These are phyloP conservation scores for Marcusenius ussheri DNA, from an alignment of 2,113 vertebrate species.

Conservation along the genomic window DNA sequence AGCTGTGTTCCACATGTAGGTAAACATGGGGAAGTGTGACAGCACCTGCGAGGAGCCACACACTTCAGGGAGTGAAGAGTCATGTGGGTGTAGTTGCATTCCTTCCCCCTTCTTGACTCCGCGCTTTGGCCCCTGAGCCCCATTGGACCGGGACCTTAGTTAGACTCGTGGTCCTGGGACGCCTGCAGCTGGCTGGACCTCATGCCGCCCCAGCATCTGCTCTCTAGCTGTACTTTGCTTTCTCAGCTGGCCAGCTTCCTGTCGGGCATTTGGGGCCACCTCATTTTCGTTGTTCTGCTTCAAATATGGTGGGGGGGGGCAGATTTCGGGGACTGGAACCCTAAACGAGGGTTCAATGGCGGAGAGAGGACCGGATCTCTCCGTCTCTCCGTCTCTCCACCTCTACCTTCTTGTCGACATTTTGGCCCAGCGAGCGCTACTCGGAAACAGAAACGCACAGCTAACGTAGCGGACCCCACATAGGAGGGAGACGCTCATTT, in stretches of 20 bases:
- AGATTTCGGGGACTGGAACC: neutral
- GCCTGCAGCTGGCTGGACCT: neutral
- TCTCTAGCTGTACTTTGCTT: neutral
- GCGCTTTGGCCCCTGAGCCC: neutral
- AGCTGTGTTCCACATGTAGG: neutral
- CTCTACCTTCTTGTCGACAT: neutral
- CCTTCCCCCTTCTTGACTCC: neutral
- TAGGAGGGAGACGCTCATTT: neutral
- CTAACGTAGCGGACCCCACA: neutral
- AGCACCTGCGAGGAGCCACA: neutral
- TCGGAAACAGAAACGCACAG: neutral
- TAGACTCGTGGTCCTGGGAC: neutral
- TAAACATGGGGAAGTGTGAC: neutral
- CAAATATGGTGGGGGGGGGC: neutral
- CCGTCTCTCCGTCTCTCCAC: neutral
- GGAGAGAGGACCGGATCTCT: neutral
- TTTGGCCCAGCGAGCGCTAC: neutral
- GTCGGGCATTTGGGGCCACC: neutral
- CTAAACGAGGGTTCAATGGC: neutral
- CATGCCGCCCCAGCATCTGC: neutral
- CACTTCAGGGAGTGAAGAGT: neutral
- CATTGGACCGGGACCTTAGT: neutral
- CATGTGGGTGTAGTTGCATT: neutral
- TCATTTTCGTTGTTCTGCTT: neutral
- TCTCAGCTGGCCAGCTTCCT: neutral